These are phyloP conservation scores for Oxyscelio sp. DNA, from an alignment of 2,888 invertebrate genomes.

Conservation along the genomic window DNA sequence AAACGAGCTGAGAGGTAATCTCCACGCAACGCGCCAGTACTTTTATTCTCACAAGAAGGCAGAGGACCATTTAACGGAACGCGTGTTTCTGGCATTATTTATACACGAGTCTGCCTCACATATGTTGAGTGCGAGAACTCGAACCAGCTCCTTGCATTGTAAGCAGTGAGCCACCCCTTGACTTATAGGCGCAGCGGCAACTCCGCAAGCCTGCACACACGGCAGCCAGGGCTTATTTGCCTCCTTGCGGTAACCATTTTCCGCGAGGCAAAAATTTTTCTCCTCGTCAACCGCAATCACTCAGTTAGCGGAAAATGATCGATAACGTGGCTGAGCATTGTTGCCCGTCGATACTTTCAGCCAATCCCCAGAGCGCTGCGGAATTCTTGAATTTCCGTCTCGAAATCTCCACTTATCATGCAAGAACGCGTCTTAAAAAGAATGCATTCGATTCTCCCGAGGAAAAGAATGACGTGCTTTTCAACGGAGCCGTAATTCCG, in stretches of 20 bases:
- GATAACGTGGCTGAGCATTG: slow-evolving; percentile 75
- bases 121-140: slow-evolving; percentile 70
- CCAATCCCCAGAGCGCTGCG: not conserved
- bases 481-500: slow-evolving; percentile 39
- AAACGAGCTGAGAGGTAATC: too few species aligned
- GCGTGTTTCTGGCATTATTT: slow-evolving; percentile 74
- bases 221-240: too few species aligned
- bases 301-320: slow-evolving; percentile 59
- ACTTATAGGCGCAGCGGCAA: slow-evolving; percentile 61
- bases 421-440: slow-evolving; percentile 46
- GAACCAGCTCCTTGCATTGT: slow-evolving; percentile 82
- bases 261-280: slow-evolving; percentile 33
- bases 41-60: too few species aligned
- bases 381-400: slow-evolving; percentile 10
- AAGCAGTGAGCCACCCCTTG: slow-evolving; percentile 82
- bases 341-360: slow-evolving; percentile 56
- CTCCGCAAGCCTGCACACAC: too few species aligned
- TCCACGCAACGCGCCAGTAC: too few species aligned
- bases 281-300: not conserved
- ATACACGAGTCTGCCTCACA: slow-evolving; percentile 57
- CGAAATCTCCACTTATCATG: slow-evolving; percentile 12
- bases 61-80: too few species aligned
- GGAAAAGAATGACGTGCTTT: slow-evolving; percentile 24
- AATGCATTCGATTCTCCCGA: slow-evolving; percentile 45
- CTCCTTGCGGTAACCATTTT: slow-evolving; percentile 13